Percentiles rank a stretch among this genome's conserved stretches.
Conservation (phyloP, 2,888 invertebrate genomes). For the Orthosia incerta region DNA sequence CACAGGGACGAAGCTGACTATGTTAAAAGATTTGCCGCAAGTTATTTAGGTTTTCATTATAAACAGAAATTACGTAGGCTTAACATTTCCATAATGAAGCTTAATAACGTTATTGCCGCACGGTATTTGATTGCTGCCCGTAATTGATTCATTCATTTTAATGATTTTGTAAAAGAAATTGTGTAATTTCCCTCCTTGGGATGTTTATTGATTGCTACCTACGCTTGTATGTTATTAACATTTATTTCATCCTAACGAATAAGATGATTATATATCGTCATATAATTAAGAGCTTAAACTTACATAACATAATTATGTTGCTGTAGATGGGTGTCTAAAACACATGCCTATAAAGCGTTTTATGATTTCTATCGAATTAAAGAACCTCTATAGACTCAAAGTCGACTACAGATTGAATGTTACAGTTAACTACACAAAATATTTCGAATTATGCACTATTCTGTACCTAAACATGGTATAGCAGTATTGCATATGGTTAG, state of each 20-base stretch:
- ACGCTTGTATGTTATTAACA: constrained; percentile 15
- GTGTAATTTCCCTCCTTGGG: constrained; percentile 15
- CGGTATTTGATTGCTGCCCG: constrained; percentile 35
- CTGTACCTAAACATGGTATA: neutral
- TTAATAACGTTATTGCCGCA: constrained; percentile 23
- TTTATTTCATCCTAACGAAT: constrained; percentile 3
- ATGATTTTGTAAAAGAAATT: constrained; percentile 33
- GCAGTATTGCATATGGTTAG: neutral
- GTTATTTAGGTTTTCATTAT: constrained; percentile 45
- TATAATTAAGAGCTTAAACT: too few relatives aligned
- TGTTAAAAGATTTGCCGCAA: constrained; percentile 1
- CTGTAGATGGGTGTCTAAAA: neutral
- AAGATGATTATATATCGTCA: neutral
- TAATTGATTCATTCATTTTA: constrained; percentile 44
- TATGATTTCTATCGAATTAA: neutral
- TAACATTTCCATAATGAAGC: constrained; percentile 25
- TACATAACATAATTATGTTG: neutral
- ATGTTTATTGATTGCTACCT: constrained; percentile 24
- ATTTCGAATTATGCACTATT: neutral
- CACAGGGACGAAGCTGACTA: neutral
- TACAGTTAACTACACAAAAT: neutral
- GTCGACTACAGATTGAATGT: neutral
- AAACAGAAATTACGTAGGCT: constrained; percentile 34
- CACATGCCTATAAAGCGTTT: neutral
- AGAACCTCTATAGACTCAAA: neutral